Base-by-base conservation (phyloP, 2,113 vertebrate species). In the Sialia sialis region DNA sequence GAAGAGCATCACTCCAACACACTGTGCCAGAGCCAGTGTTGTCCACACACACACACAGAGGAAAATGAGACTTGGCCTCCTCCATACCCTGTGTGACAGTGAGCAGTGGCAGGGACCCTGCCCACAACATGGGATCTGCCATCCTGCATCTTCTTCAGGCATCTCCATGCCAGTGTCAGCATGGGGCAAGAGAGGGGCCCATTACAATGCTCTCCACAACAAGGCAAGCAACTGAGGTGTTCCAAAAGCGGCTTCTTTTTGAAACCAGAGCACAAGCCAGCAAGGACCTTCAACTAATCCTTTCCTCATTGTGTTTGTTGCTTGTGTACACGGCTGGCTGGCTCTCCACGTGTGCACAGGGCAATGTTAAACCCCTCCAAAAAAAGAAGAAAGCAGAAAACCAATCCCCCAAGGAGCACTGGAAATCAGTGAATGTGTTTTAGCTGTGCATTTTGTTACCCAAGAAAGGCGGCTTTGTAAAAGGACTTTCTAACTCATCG, bases 401-500 rank as follows among this genome's bases (percentile, higher is more conserved):
- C 29, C 41, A 84, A 4, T 88, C 75, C 64, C 52, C 26, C 39
- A 52, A 70, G 56, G 83, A 96, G 18, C 34, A 44, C 27, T 76
- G 43, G 44, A 74, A 46, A 75, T 36, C 15, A 5, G 51, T 56
- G 80, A 49, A 86, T 66, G 59, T 56, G 30, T 25, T 87, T 88
- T 76, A 88, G 52, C 44, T 38, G 27, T 5, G 21, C 54, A 15
- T 54, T 79, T 82, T 86, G 86, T 86, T 79, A 70, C 77, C 29
- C 78, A 30, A 74, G 91, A 79, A 82, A 89, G 90, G 75, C 41
- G 1, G 95, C 90, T 94, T 83, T 70, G 88, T 91, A 96, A 96
- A 95, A 97, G 76, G 81, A 77, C 90, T 94, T 95, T 96, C 54
- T 73, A 93, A 79, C 56, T 91, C 84, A 63, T 67, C 2, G 1